phyloP scores from a whole-genome alignment of 2,113 vertebrate species.

The Calyptomena viridis region DNA sequence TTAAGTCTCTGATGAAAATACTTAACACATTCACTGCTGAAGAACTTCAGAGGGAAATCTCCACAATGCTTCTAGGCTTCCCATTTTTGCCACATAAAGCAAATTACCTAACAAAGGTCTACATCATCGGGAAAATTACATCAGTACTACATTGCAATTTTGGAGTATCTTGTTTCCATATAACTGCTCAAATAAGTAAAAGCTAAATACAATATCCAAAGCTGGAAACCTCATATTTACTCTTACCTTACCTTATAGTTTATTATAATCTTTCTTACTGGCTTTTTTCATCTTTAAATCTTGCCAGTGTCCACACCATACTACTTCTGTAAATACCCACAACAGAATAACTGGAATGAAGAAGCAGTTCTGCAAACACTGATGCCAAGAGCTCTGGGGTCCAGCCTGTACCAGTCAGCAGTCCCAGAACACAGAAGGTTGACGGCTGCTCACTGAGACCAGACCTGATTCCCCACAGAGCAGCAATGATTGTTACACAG shows the following conservation, averaged over 20 bases:
- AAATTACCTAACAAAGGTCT: background rate
- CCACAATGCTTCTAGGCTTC: background rate
- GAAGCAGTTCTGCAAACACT: background rate
- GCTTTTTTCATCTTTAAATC: background rate
- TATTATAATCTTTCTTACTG: background rate
- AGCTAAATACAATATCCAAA: background rate
- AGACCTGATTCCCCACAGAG: background rate
- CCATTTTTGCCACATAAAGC: background rate
- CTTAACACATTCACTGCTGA: conserved; percentile 30
- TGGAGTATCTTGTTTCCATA: background rate
- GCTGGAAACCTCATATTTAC: background rate
- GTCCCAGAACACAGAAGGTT: background rate
- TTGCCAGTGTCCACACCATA: background rate
- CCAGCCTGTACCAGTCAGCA: background rate
- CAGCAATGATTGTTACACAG: background rate
- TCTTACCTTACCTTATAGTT: background rate
- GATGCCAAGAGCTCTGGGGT: background rate
- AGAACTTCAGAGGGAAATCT: background rate
- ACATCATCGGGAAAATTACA: background rate
- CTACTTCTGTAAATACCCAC: background rate
- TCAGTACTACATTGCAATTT: background rate
- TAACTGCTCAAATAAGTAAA: background rate
- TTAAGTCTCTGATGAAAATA: background rate
- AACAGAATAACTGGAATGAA: background rate
- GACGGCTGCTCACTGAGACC: rapidly evolving